Evolutionary conservation across 2,888 invertebrate species (phyloP), one percentile per base, ranked within the genome.

Genomic region (Gryllus longicercus): DNA sequence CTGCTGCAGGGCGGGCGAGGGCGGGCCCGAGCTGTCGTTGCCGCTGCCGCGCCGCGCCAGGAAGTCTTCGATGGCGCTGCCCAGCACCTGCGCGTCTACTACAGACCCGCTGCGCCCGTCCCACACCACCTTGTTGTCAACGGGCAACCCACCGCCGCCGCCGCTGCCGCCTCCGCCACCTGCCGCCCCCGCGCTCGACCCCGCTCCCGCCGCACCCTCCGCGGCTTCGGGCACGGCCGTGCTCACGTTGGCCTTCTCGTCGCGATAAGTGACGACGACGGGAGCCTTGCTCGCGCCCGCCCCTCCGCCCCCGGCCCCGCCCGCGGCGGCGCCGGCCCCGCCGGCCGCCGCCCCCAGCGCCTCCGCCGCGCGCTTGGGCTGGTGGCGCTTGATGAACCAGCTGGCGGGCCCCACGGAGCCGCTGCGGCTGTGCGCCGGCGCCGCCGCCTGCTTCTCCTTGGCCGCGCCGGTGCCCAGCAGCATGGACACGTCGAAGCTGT

Each of bases 51-150:
- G 91, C 85, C 90, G 91, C 18, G 82, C 86, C 74, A 95, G 88
- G 85, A 95, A 95, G 51, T 93, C 95, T 87, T 95, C 95, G 83
- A 95, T 95, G 50, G 95, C 95, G 85, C 92, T 94, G 49, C 95
- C 95, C 63, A 95, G 88, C 0, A 94, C 92, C 84, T 94, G 93
- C 2, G 95, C 93, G 85, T 95, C 95, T 8, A 94, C 93, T 74
- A 94, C 91, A 0, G 95, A 93, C 11, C 93, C 93, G 75, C 93
- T 92, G n/a, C 90, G 90, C 78, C 91, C 92, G 84, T 94, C 94
- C 93, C 93, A 93, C 2, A 93, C 87, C 49, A 93, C 93, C 81
- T 92, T 92, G 75, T 91, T 89, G 3, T 77, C 18, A 77, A 75
- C 14, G 51, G 25, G 18, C 50, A 86, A 84, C n/a, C 82, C 3